Percentiles rank a stretch among this genome's conserved stretches.
These are phyloP conservation scores for Thunnus thynnus DNA, from an alignment of 2,113 vertebrate species.

Conservation along the genomic window DNA sequence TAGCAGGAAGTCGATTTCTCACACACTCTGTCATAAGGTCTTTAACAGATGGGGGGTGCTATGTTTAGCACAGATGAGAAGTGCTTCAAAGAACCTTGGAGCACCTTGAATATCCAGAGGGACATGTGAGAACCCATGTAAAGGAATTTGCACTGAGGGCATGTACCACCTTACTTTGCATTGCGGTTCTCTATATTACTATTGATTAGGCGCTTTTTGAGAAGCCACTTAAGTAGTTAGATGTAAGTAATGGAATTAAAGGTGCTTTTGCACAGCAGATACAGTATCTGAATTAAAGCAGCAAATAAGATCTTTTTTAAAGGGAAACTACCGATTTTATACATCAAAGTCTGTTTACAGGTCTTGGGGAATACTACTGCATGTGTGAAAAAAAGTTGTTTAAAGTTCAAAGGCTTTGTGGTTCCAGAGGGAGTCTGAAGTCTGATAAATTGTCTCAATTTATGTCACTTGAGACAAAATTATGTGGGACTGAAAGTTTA, in stretches of 20 bases:
- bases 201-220: background rate
- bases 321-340: no score
- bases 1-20: constrained; percentile 58
- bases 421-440: no score
- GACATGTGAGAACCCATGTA: constrained; percentile 8
- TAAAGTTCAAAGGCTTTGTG: no score
- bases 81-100: constrained; percentile 55
- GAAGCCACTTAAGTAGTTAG: background rate
- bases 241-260: constrained; percentile 1
- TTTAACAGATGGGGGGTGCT: constrained; percentile 66
- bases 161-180: background rate
- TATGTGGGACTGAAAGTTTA: no score
- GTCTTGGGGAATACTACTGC: no score
- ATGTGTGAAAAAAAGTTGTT: no score
- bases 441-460: no score
- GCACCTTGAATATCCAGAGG: constrained; percentile 16
- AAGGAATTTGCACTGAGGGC: constrained; percentile 22
- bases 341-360: no score
- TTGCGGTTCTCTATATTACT: constrained; percentile 1
- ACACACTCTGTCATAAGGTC: constrained; percentile 61
- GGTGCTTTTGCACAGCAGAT: background rate
- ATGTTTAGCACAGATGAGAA: constrained; percentile 70
- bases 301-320: no score
- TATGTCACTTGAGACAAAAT: no score
- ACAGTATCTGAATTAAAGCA: background rate